These are phyloP conservation scores for Blastomussa wellsi DNA, from an alignment of 92 coral and sea anemone genomes.

Conservation along the genomic window DNA sequence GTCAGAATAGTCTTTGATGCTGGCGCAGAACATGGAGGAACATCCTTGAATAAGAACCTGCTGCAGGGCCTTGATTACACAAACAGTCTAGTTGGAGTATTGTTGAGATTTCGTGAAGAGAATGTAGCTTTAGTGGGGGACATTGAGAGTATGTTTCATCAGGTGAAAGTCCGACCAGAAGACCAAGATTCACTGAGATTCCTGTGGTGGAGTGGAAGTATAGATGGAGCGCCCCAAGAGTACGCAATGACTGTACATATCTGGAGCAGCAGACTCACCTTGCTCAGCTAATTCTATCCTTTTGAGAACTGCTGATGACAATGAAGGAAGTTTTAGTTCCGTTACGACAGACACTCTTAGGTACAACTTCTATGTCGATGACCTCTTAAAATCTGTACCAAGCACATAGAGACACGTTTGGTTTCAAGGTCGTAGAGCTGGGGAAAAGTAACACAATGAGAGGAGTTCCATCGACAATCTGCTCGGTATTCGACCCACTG, in stretches of 20 bases:
- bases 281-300: not conserved
- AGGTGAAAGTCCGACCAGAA: too few species aligned
- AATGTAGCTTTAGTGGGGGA: too few species aligned
- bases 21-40: constrained; percentile 20
- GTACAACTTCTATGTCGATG: constrained; percentile 13
- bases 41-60: too few species aligned
- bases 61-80: too few species aligned
- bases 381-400: not conserved
- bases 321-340: not conserved
- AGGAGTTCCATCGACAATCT: constrained; percentile 14
- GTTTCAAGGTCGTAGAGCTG: not conserved
- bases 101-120: too few species aligned
- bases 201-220: not conserved
- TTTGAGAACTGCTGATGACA: constrained; percentile 10
- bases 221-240: not conserved
- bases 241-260: constrained; percentile 4
- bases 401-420: constrained; percentile 8
- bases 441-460: not conserved
- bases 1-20: constrained; percentile 10
- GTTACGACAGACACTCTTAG: not conserved
- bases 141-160: too few species aligned
- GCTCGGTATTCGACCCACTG: constrained; percentile 33
- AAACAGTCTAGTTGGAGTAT: too few species aligned
- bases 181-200: too few species aligned
- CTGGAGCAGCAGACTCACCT: constrained; percentile 3